These are phyloP conservation scores for Eunapius fragilis DNA, from an alignment of 37 sponge, comb jelly and placozoan species.

Conservation along the genomic window DNA sequence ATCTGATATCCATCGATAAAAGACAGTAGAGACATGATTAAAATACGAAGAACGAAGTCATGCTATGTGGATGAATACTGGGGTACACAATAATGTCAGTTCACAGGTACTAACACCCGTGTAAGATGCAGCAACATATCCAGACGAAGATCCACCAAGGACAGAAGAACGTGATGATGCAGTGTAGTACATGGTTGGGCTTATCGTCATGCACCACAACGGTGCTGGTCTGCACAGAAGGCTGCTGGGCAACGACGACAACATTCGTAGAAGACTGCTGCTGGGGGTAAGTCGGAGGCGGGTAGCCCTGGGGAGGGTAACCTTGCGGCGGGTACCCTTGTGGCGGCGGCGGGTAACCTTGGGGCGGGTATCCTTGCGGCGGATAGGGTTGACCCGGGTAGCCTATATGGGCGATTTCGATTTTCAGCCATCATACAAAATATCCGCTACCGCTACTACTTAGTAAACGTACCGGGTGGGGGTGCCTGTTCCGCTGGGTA, in stretches of 20 bases:
- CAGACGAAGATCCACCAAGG: slow-evolving; percentile 43
- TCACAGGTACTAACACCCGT: slow-evolving; percentile 18
- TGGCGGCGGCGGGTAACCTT: neutral
- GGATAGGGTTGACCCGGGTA: neutral
- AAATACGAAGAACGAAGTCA: no score
- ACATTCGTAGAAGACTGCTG: slow-evolving; percentile 48
- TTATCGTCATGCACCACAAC: neutral
- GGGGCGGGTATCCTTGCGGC: neutral
- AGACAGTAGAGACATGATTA: no score
- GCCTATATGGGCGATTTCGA: no score
- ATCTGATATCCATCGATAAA: no score
- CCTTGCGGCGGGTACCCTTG: slow-evolving; percentile 11
- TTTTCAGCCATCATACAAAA: no score
- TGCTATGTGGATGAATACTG: no score
- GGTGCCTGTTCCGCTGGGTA: neutral
- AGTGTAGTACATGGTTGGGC: slow-evolving; percentile 31
- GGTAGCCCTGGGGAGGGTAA: neutral
- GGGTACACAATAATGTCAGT: no score
- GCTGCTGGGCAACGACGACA: slow-evolving; percentile 41
- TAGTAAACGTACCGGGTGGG: neutral
- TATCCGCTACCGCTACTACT: neutral
- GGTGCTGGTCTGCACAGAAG: neutral
- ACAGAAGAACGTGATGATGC: slow-evolving; percentile 51
- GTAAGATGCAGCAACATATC: slow-evolving; percentile 16
- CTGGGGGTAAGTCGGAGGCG: slow-evolving; percentile 4